Conservation (phyloP, 2,888 invertebrate genomes). For the Luffia ferchaultella region DNA sequence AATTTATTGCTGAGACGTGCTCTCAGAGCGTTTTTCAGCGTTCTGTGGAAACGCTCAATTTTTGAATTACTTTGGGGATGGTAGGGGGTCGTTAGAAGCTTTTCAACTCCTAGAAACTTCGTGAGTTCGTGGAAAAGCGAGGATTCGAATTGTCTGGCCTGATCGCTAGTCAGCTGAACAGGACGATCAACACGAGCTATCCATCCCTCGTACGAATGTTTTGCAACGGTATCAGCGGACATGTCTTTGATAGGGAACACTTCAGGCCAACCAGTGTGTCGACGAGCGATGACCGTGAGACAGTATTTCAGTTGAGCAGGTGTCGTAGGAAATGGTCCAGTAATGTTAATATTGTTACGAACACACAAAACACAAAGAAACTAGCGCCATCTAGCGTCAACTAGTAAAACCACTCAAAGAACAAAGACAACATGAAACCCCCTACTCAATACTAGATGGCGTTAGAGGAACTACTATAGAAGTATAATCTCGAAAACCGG, state of each 20-base stretch:
- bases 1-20: conserved; percentile 2
- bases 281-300: conserved; percentile 18
- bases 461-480: no score
- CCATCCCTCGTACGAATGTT: conserved; percentile 5
- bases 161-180: conserved; percentile 22
- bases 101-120: conserved; percentile 9
- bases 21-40: conserved; percentile 10
- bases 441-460: no score
- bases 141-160: no score
- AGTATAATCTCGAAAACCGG: no score
- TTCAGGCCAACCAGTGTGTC: conserved; percentile 16
- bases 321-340: conserved; percentile 11
- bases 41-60: conserved; percentile 13
- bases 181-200: conserved; percentile 4
- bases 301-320: conserved; percentile 15
- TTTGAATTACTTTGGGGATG: no score
- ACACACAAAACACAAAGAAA: no score
- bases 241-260: no score
- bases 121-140: conserved; percentile 20
- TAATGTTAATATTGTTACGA: no score
- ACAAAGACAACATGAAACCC: no score
- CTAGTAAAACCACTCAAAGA: no score
- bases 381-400: no score
- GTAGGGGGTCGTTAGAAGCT: conserved; percentile 13
- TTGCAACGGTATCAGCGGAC: no score